A percentile compares a stretch with the other conserved stretches of the same genome.
Evolutionary conservation across 2,113 vertebrate species (phyloP).

Genomic region (Lota lota): DNA sequence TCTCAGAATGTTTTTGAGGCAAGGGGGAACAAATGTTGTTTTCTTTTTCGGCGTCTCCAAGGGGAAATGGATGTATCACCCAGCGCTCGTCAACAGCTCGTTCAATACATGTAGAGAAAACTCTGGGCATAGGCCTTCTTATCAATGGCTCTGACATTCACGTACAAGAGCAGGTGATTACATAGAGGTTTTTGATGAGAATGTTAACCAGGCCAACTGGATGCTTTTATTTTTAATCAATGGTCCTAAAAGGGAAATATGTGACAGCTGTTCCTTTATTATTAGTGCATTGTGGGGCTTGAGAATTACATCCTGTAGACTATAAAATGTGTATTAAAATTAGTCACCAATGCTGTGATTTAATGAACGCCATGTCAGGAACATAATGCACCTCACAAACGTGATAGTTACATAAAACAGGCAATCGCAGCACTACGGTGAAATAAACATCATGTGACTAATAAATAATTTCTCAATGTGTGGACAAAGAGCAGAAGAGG

Average conservation of each 20-base stretch:
- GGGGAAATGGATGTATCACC: not conserved
- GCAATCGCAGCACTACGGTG: too few relatives aligned
- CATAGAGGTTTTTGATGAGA: constrained; percentile 6
- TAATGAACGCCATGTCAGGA: not conserved
- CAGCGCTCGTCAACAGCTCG: not conserved
- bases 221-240: constrained; percentile 24
- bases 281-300: not conserved
- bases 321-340: not conserved
- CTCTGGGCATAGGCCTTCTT: not conserved
- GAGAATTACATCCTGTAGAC: not conserved
- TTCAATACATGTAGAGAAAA: not conserved
- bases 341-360: not conserved
- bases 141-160: not conserved
- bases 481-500: too few relatives aligned
- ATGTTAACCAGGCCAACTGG: not conserved
- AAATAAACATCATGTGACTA: too few relatives aligned
- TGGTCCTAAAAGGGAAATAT: constrained; percentile 26
- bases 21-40: too few relatives aligned
- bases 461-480: too few relatives aligned
- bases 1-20: too few relatives aligned
- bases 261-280: not conserved
- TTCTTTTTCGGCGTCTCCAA: too few relatives aligned
- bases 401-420: too few relatives aligned
- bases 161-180: not conserved
- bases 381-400: too few relatives aligned